Conservation (phyloP, 2,113 vertebrate species). For the Hemichromis elongatus region DNA sequence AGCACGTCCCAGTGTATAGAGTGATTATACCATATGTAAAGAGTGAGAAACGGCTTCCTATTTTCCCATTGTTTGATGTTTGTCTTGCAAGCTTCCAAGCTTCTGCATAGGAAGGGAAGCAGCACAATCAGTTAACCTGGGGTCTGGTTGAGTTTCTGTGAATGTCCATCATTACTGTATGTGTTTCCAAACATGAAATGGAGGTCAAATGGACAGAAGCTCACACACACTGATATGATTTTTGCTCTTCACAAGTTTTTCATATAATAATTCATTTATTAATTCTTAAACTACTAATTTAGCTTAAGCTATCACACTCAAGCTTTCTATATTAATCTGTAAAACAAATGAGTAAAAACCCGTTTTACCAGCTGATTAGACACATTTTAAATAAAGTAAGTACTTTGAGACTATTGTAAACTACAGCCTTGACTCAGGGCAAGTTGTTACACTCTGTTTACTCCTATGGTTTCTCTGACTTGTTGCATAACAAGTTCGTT, state of each 20-base stretch:
- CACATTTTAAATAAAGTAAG: fast-evolving
- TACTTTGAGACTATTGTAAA: background rate
- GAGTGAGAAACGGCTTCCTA: slow-evolving; percentile 31
- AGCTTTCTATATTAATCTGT: background rate
- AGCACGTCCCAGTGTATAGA: background rate
- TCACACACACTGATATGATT: background rate
- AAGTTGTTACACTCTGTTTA: background rate
- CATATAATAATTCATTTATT: background rate
- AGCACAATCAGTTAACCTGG: slow-evolving; percentile 38
- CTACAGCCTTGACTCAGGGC: background rate
- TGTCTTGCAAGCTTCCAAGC: background rate
- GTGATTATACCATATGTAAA: slow-evolving; percentile 14
- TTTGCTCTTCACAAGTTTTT: background rate
- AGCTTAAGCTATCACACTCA: background rate
- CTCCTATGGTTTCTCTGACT: background rate
- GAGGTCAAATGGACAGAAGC: background rate
- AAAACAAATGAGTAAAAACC: background rate
- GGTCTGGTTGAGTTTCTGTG: background rate
- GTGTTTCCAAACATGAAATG: background rate
- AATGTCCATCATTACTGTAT: background rate
- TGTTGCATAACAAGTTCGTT: background rate
- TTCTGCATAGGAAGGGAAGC: slow-evolving; percentile 46
- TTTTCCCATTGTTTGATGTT: slow-evolving; percentile 50
- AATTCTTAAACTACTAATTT: background rate
- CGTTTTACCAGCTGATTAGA: background rate